Evolutionary conservation across 1,140 invertebrate species (phyloP), one percentile per base, ranked within the genome.

Genomic region (Zaprionus africanus): DNA sequence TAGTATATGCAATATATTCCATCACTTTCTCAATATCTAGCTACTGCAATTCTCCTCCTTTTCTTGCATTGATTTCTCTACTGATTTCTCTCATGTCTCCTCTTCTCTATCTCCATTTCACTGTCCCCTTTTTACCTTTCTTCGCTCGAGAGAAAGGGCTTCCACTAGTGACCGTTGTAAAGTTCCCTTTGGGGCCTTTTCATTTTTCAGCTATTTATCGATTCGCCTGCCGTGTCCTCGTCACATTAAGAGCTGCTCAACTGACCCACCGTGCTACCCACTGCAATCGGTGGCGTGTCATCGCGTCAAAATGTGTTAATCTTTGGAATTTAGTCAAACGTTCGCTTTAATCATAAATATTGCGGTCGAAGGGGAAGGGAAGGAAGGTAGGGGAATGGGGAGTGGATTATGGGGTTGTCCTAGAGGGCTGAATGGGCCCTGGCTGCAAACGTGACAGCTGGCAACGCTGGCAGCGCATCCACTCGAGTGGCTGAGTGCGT

Each of bases 391-490:
- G n/a, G 51, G 51, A 9, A 11, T 3, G n/a, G n/a, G n/a, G 22
- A 1, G 22, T 2, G 22, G 22, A 22, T 17, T 51, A 43, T 5
- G 11, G 46, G 46, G 9, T 4, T 51, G 46, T 6, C n/a, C 41
- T 38, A 6, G 5, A 5, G 38, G 38, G 38, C 17, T 49, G n/a
- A 17, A 11, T 12, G 1, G 68, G 64, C 74, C 80, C 81, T 74
- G 78, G 78, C 81, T 64, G 57, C 81, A 90, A 90, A 88, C 84
- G 84, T 88, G 84, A 78, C 84, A 81, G 85, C 84, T 88, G 84
- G 80, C 82, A 79, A 65, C 64, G 75, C 46, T 51, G 17, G 17
- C 17, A 19, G 41, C 22, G 64, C 31, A 56, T 58, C 59, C 63
- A 38, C 17, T 56, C 51, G 65, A 75, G 72, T 75, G 66, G 54